Evolutionary conservation across 2,113 vertebrate species (phyloP).

Genomic region (Percina caprodes): DNA sequence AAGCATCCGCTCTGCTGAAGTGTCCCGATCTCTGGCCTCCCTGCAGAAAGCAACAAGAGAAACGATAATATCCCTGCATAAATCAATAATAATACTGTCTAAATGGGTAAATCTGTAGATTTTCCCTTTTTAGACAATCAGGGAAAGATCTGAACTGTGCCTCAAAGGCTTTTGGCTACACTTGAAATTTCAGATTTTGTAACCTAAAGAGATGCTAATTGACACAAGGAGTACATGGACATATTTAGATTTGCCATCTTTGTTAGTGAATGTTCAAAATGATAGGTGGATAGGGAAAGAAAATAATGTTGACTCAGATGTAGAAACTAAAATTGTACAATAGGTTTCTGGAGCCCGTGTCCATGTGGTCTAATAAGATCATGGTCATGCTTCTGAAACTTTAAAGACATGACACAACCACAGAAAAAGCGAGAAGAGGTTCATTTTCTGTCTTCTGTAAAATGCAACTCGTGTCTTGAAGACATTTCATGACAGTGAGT

Average conservation of each 20-base stretch:
- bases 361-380: slow-evolving; percentile 1
- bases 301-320: background rate
- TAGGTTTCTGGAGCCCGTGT: slow-evolving; percentile 15
- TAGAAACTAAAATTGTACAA: background rate
- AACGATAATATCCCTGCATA: slow-evolving; percentile 1
- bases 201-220: slow-evolving; percentile 21
- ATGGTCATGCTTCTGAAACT: slow-evolving; percentile 3
- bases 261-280: slow-evolving; percentile 15
- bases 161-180: slow-evolving; percentile 35
- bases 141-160: slow-evolving; percentile 46
- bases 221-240: background rate
- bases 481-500: slow-evolving; percentile 36
- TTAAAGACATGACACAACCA: slow-evolving; percentile 10
- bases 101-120: slow-evolving; percentile 31
- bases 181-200: slow-evolving; percentile 30
- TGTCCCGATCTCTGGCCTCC: slow-evolving; percentile 26
- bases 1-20: slow-evolving; percentile 29
- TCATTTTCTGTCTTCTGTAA: slow-evolving; percentile 54
- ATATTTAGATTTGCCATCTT: slow-evolving; percentile 8
- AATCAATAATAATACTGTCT: slow-evolving; percentile 17
- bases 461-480: slow-evolving; percentile 46
- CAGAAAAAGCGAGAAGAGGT: slow-evolving; percentile 11
- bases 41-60: slow-evolving; percentile 25
- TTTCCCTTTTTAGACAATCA: slow-evolving; percentile 45
- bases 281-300: background rate